phyloP scores from a whole-genome alignment of 2,888 invertebrate species.

The Drosophila antonietae region DNA sequence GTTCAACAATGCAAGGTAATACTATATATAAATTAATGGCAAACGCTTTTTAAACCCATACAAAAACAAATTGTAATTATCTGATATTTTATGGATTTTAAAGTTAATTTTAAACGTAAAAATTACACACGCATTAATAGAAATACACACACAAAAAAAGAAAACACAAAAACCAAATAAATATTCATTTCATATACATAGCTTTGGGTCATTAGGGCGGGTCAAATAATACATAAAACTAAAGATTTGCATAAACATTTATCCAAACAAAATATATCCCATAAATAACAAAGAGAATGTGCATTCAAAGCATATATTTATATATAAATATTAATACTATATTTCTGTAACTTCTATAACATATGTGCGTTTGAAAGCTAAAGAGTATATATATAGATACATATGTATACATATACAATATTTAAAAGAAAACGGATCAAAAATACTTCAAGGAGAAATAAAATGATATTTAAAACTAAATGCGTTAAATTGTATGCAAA shows the following conservation, averaged over 20 bases:
- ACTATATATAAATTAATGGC: slow-evolving; percentile 29
- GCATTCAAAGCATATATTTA: slow-evolving; percentile 52
- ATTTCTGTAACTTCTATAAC: slow-evolving; percentile 76
- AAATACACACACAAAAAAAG: slow-evolving; percentile 17
- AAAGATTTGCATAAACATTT: slow-evolving; percentile 43
- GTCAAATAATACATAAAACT: slow-evolving; percentile 42
- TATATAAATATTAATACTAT: slow-evolving; percentile 63
- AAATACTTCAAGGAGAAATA: slow-evolving; percentile 75
- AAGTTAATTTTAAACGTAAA: slow-evolving; percentile 77
- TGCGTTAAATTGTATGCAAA: slow-evolving; percentile 12
- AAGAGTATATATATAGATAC: slow-evolving; percentile 47
- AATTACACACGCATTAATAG: slow-evolving; percentile 39
- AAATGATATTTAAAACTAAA: slow-evolving; percentile 67
- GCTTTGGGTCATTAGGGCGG: slow-evolving; percentile 51
- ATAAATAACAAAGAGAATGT: slow-evolving; percentile 46
- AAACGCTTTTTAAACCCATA: slow-evolving; percentile 71
- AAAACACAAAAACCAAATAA: slow-evolving; percentile 63
- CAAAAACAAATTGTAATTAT: slow-evolving; percentile 70
- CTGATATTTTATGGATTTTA: slow-evolving; percentile 76
- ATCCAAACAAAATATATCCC: slow-evolving; percentile 41
- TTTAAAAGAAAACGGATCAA: slow-evolving; percentile 73
- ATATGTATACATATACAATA: slow-evolving; percentile 28
- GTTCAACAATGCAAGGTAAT: slow-evolving; percentile 49
- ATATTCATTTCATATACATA: slow-evolving; percentile 64
- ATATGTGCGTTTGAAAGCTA: slow-evolving; percentile 70